Conservation (phyloP, 1,140 invertebrate species). For the Odontomachus brunneus region DNA sequence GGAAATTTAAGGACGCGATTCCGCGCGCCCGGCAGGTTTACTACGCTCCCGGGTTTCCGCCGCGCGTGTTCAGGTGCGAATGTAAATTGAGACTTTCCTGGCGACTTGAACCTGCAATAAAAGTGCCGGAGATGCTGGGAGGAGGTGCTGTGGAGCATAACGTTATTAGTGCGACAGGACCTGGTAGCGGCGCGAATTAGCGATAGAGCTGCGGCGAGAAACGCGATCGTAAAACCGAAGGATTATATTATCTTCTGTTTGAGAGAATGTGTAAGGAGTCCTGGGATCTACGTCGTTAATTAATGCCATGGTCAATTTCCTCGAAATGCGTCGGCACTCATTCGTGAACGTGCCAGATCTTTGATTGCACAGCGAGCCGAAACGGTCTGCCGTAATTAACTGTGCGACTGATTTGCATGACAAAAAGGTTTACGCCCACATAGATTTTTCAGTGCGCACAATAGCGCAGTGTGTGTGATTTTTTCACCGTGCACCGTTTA, state of each 20-base stretch:
- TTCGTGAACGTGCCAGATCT: neutral
- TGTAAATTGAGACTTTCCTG: constrained; percentile 50
- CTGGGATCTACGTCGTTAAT: neutral
- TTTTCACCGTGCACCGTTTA: constrained; percentile 22
- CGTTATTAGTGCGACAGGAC: neutral
- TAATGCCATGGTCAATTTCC: neutral
- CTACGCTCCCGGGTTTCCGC: constrained; percentile 11
- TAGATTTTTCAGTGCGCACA: constrained; percentile 33
- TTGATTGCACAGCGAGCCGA: neutral
- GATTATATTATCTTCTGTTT: neutral
- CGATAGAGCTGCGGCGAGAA: neutral
- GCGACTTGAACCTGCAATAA: constrained; percentile 12
- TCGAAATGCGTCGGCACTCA: neutral
- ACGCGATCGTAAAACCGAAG: neutral
- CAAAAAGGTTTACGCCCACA: constrained; percentile 40
- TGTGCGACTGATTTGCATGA: constrained; percentile 32
- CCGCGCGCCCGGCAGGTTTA: constrained; percentile 22
- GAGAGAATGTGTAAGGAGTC: neutral
- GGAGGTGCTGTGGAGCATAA: neutral
- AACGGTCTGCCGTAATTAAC: constrained; percentile 36
- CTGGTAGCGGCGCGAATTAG: neutral
- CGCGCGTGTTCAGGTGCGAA: constrained; percentile 54
- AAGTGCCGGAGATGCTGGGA: constrained; percentile 12
- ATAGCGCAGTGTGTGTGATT: constrained; percentile 10
- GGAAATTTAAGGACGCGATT: constrained; percentile 43